Evolutionary conservation across 2,113 vertebrate species (phyloP), one percentile per base, ranked within the genome.

Genomic region (Notothenia coriiceps): DNA sequence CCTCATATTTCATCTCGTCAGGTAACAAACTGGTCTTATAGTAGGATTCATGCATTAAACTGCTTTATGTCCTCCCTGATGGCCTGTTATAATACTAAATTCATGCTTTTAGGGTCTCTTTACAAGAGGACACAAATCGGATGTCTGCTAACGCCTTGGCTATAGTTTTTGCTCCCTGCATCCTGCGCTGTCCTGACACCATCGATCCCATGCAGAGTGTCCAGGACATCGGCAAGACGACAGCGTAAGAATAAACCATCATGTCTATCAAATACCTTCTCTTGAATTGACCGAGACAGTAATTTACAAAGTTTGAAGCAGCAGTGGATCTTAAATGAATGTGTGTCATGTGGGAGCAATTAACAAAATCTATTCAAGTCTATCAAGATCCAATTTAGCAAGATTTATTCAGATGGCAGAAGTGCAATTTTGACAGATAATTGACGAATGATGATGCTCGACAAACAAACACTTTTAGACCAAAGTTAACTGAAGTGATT

Each of bases 121-220:
- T 98, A 52, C 96, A 99, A 85, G 98, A 99, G 64, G 98, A 99
- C 3, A 99, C 97, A 46, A 99, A 99, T 87, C 96, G 98, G 9
- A 99, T 99, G 98, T 99, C 98, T 29, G 96, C 98, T 6, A 99
- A 99, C 0, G 98, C 98, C 55, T 87, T 99, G 91, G 98, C 98
- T 61, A 99, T 99, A 2, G 98, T 99, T 20, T 99, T 99, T 77
- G 98, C 98, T 22, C 98, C 98, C 15, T 99, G 98, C 71, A 98
- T 99, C 89, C 96, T 99, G 29, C 98, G 98, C 74, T 98, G 97
- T 70, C 98, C 98, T 0, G 97, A 99, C 89, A 98, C 97, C 0
- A 99, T 94, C 0, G 98, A 99, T 54, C 98, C 98, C 0, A 94
- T 99, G 22, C 97, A 97, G 90, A 99, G 98, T 0, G 97, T 99